Base-by-base conservation (phyloP, 2,888 invertebrate genomes). In the Ypsolopha scabrella region DNA sequence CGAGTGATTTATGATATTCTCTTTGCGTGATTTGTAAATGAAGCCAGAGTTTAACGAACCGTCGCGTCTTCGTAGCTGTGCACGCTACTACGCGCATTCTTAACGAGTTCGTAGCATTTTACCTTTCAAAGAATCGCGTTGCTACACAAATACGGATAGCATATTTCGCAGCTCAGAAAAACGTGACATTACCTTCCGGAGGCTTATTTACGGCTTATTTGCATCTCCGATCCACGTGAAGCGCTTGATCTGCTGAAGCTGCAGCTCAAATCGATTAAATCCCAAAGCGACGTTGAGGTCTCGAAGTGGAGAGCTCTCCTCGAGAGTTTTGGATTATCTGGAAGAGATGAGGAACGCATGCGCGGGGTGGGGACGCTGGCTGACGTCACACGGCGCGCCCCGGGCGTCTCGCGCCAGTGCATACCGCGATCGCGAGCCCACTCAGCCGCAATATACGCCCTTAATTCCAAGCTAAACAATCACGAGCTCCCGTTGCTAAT, bases 251-350 rank as follows among this genome's bases (percentile, higher is more conserved):
- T 58, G 69, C 69, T 64, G 67, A 72, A 77, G 74, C 71, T 81
- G 80, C 79, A 85, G 77, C 77, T 81, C 75, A 75, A 82, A 86
- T 86, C 85, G 85, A 86, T 86, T 81, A 76, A 75, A 71, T 77
- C 68, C 76, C 79, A 75, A 77, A 83, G 81, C 76, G 70, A 65
- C 75, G 77, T 78, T 81, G 80, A 80, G 82, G 83, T 83, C 83
- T 85, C 75, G 72, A 79, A 78, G 74, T 78, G 75, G 77, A 85
- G 83, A 73, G 80, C 72, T 67, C 80, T 83, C 76, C 67, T 72
- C 65, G 68, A 73, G 78, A 72, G 71, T 74, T 76, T 79, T 72
- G 73, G 77, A 80, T 80, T 73, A 70, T 70, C 67, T 60, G 70
- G 64, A 63, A 63, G 67, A 57, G 55, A 58, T 50, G 24, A 54